Conservation (phyloP, 37 sponge, comb jelly and placozoan species). For the Crambe crambe region DNA sequence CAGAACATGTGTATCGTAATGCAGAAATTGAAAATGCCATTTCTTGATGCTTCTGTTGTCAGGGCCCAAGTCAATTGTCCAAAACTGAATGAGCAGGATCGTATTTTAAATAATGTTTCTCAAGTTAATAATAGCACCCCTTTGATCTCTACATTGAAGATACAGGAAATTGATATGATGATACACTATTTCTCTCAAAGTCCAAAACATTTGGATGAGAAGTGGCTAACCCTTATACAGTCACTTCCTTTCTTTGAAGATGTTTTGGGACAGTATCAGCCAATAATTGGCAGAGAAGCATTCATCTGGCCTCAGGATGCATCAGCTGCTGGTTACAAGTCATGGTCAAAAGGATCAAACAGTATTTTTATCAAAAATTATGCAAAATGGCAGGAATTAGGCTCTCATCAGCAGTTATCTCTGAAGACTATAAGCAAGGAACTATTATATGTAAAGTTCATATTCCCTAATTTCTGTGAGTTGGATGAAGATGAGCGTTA, state of each 20-base stretch:
- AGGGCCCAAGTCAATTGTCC: conserved; percentile 10
- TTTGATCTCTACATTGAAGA: not conserved
- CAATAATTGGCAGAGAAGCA: conserved; percentile 3
- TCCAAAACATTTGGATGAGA: not conserved
- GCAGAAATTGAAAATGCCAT: conserved; percentile 22
- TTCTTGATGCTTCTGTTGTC: conserved; percentile 17
- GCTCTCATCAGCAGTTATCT: not conserved
- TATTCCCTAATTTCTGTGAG: conserved; percentile 28
- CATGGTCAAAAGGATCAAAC: conserved; percentile 7
- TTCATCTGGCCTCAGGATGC: conserved; percentile 33
- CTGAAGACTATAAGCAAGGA: conserved; percentile 6
- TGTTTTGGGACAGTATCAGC: conserved; percentile 10
- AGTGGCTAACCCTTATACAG: not conserved
- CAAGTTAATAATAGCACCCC: not conserved
- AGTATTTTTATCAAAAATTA: conserved; percentile 25
- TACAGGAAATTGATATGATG: not conserved
- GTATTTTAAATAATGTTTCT: conserved; percentile 11
- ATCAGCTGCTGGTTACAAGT: conserved; percentile 13
- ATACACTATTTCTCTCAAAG: not conserved
- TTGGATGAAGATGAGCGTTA: conserved; percentile 35
- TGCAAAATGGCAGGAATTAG: conserved; percentile 32
- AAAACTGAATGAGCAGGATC: not conserved
- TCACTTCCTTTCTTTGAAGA: conserved; percentile 50
- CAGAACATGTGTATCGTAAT: too few species aligned
- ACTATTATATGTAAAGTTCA: conserved; percentile 26